Conservation (phyloP, 2,888 invertebrate species). For the Caenorhabditis sp. region DNA sequence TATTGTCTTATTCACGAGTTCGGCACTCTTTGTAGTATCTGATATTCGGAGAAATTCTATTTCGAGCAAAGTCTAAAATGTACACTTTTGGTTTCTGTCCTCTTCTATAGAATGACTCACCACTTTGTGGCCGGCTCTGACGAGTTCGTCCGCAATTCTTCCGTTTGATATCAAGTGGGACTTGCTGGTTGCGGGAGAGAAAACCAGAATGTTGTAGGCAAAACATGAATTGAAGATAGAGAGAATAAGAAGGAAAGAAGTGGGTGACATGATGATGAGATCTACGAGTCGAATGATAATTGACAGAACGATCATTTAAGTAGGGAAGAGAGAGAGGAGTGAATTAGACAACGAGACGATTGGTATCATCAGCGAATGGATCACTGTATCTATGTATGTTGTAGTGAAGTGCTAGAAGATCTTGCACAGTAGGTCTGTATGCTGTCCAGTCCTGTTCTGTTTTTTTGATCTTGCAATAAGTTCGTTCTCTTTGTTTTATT, state of each 20-base stretch:
- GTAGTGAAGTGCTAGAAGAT: too few species aligned
- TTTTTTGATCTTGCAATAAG: too few species aligned
- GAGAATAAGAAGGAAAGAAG: neutral
- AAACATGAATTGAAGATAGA: neutral
- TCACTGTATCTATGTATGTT: constrained; percentile 26
- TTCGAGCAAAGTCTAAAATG: constrained; percentile 55
- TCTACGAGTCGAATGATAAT: neutral
- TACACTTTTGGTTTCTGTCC: neutral
- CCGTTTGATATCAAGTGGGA: constrained; percentile 69
- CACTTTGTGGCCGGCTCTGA: constrained; percentile 70
- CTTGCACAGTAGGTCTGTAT: neutral
- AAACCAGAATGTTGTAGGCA: constrained; percentile 59
- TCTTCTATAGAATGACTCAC: constrained; percentile 35
- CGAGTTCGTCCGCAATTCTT: constrained; percentile 69
- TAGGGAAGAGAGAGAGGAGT: constrained; percentile 1
- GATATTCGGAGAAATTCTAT: constrained; percentile 58
- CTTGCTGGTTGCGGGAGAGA: constrained; percentile 60
- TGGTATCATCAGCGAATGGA: constrained; percentile 3
- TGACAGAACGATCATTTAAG: constrained; percentile 15
- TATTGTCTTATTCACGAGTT: constrained; percentile 47
- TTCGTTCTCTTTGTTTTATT: too few species aligned
- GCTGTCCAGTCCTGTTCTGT: too few species aligned
- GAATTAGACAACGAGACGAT: constrained; percentile 9
- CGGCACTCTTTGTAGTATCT: constrained; percentile 47
- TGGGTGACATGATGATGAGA: neutral